Evolutionary conservation across 2,888 invertebrate genomes (phyloP).

Genomic region (Hanleya hanleyi): DNA sequence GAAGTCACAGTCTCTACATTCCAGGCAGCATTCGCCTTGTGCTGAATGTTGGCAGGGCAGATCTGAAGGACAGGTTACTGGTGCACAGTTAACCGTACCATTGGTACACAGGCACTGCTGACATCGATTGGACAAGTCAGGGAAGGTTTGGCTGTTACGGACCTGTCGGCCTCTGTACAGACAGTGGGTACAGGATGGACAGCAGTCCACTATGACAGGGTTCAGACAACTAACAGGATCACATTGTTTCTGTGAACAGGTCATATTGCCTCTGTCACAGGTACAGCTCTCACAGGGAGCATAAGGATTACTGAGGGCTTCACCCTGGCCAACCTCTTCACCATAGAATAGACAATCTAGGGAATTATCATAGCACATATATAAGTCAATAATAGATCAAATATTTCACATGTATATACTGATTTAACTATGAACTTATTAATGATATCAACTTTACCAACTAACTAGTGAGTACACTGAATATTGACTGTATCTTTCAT

Average conservation of each 20-base stretch:
- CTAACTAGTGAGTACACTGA: too few relatives aligned
- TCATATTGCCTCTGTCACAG: conserved; percentile 33
- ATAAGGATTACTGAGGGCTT: conserved; percentile 9
- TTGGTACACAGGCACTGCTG: background rate
- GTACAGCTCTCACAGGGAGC: conserved; percentile 27
- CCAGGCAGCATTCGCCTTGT: conserved; percentile 19
- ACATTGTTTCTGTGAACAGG: conserved; percentile 40
- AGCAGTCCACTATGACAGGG: conserved; percentile 48
- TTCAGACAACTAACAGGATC: conserved; percentile 47
- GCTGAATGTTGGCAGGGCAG: conserved; percentile 7
- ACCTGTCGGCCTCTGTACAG: conserved; percentile 38
- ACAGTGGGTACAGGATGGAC: conserved; percentile 47
- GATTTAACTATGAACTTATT: too few relatives aligned
- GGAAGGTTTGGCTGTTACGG: conserved; percentile 43
- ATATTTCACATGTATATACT: conserved; percentile 24
- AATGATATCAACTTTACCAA: too few relatives aligned
- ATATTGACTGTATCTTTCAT: too few relatives aligned
- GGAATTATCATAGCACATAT: background rate
- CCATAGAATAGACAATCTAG: background rate
- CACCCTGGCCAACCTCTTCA: background rate
- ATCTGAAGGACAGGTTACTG: background rate
- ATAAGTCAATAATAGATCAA: background rate
- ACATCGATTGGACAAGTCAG: background rate
- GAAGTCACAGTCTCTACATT: conserved; percentile 21
- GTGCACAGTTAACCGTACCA: conserved; percentile 1